phyloP scores from a whole-genome alignment of 2,113 vertebrate species.

The Eublepharis macularius region DNA sequence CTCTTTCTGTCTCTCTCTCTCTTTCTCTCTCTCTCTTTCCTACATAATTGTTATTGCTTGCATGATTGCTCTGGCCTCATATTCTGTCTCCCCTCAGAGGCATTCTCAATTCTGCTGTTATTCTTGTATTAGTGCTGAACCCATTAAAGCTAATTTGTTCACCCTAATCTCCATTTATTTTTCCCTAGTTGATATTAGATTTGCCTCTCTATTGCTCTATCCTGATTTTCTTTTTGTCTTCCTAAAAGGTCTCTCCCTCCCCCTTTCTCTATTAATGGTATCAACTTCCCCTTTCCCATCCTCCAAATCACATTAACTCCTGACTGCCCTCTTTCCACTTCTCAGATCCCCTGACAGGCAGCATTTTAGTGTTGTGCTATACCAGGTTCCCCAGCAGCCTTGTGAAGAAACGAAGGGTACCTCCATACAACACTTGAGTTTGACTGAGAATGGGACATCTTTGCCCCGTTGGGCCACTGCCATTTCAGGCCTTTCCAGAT shows the following conservation, averaged over 20 bases:
- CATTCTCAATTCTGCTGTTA: constrained; percentile 62
- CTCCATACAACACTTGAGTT: background rate
- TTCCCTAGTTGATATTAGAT: constrained; percentile 74
- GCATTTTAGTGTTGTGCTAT: no score
- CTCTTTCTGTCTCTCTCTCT: background rate
- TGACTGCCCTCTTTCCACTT: background rate
- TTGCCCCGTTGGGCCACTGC: no score
- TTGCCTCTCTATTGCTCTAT: constrained; percentile 67
- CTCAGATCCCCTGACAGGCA: background rate
- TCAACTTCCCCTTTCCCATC: background rate
- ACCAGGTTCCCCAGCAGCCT: background rate
- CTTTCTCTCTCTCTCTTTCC: background rate
- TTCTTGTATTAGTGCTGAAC: constrained; percentile 70
- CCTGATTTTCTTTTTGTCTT: constrained; percentile 71
- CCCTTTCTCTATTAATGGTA: constrained; percentile 57
- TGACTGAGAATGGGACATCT: background rate
- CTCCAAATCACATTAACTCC: background rate
- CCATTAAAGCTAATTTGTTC: constrained; percentile 75
- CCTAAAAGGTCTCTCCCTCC: constrained; percentile 54
- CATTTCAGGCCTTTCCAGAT: background rate
- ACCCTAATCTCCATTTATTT: constrained; percentile 76
- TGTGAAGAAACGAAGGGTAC: background rate
- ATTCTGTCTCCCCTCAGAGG: constrained; percentile 67
- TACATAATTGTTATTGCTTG: constrained; percentile 46
- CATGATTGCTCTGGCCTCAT: constrained; percentile 62